Evolutionary conservation across 1,140 invertebrate genomes (phyloP).

Genomic region (Cephus cinctus): DNA sequence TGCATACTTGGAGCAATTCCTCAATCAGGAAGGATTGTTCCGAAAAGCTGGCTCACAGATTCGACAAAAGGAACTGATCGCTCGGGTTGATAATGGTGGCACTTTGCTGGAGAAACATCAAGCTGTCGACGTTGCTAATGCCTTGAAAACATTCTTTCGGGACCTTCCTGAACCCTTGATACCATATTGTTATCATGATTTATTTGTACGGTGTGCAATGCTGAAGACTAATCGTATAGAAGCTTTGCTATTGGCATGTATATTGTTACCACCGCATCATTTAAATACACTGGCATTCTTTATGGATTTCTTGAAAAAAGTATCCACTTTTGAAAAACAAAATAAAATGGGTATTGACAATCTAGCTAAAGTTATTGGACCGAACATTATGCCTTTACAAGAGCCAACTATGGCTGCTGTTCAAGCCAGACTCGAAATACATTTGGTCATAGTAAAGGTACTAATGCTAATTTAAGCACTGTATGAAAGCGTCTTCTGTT

Average conservation of each 20-base stretch:
- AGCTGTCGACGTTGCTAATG: constrained; percentile 78
- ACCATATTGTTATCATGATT: constrained; percentile 68
- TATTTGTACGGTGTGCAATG: constrained; percentile 69
- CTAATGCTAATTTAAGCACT: constrained; percentile 11
- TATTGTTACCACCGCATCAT: constrained; percentile 64
- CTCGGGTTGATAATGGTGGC: constrained; percentile 65
- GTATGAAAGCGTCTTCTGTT: constrained; percentile 1
- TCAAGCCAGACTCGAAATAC: constrained; percentile 62
- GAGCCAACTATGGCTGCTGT: constrained; percentile 60
- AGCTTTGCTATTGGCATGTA: constrained; percentile 63
- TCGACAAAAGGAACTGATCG: constrained; percentile 77
- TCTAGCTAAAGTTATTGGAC: constrained; percentile 76
- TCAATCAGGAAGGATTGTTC: constrained; percentile 78
- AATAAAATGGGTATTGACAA: constrained; percentile 84
- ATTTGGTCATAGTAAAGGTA: constrained; percentile 64
- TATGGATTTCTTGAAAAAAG: constrained; percentile 65
- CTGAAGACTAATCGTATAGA: constrained; percentile 48
- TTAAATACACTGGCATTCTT: constrained; percentile 69
- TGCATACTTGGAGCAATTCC: constrained; percentile 64
- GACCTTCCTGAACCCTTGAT: constrained; percentile 81
- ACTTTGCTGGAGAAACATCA: constrained; percentile 65
- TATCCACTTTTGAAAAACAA: constrained; percentile 61
- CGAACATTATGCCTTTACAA: constrained; percentile 78
- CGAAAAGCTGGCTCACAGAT: constrained; percentile 79
- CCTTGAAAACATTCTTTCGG: constrained; percentile 80